phyloP scores from a whole-genome alignment of 2,888 invertebrate genomes.

The Cantharis lateralis region DNA sequence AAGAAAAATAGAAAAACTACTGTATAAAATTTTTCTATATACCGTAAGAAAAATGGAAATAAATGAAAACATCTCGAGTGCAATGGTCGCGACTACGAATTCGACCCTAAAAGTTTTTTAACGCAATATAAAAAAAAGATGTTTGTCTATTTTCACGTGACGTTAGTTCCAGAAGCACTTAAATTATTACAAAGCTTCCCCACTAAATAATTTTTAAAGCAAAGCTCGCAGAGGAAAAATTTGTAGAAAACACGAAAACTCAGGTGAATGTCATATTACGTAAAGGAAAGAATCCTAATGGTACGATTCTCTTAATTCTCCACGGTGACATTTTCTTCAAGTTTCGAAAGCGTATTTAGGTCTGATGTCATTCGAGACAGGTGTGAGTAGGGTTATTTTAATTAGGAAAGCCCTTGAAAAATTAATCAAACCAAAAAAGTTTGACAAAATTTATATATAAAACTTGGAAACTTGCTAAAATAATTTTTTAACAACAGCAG shows the following conservation, averaged over 20 bases:
- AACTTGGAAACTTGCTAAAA: not conserved
- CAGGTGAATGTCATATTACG: not conserved
- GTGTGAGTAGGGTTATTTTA: not conserved
- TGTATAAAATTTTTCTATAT: not conserved
- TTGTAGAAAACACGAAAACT: not conserved
- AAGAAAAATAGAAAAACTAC: not conserved
- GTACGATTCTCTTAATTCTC: not conserved
- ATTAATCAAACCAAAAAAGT: not conserved
- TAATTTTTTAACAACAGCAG: conserved; percentile 5
- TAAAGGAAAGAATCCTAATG: not conserved
- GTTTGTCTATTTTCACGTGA: not conserved
- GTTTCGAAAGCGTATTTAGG: not conserved
- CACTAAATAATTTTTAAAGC: not conserved
- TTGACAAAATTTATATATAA: not conserved
- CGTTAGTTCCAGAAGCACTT: not conserved
- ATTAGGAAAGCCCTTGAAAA: not conserved
- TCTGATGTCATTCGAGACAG: not conserved
- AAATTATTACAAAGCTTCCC: not conserved
- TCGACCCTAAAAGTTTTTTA: not conserved
- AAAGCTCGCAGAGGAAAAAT: not conserved
- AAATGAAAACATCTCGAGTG: not conserved
- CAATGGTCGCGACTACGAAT: not conserved
- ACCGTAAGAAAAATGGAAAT: not conserved
- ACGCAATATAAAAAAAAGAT: not conserved
- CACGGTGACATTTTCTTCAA: not conserved